These are phyloP conservation scores for Chiloscyllium plagiosum DNA, from an alignment of 2,113 vertebrate species.

Conservation along the genomic window DNA sequence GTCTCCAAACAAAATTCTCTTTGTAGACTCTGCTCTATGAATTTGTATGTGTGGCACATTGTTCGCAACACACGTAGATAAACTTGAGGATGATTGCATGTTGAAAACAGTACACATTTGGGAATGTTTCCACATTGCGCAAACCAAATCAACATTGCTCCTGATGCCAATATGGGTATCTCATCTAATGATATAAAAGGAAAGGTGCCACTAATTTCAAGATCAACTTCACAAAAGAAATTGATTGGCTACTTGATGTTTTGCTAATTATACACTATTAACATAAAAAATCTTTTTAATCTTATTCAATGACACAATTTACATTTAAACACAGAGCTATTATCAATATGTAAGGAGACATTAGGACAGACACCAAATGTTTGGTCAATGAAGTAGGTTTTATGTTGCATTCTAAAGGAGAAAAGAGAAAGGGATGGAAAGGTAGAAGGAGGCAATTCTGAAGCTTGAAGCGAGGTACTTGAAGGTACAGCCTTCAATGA, in stretches of 20 bases:
- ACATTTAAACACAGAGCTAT: too few species aligned
- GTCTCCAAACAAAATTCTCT: background rate
- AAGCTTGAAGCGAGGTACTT: too few species aligned
- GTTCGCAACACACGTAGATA: background rate
- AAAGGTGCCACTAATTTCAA: background rate
- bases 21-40: background rate
- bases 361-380: too few species aligned
- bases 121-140: background rate
- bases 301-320: background rate
- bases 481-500: too few species aligned
- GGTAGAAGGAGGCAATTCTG: too few species aligned
- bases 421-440: too few species aligned
- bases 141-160: background rate
- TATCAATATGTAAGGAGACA: too few species aligned
- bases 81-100: background rate
- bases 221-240: background rate
- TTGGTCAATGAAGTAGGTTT: too few species aligned
- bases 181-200: background rate
- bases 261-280: background rate
- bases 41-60: background rate
- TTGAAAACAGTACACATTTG: background rate
- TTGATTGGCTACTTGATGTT: background rate
- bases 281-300: background rate
- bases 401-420: too few species aligned
- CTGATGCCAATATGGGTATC: background rate